Conservation (phyloP, 2,797 vertebrate genomes). For the Urocyon cinereoargenteus region DNA sequence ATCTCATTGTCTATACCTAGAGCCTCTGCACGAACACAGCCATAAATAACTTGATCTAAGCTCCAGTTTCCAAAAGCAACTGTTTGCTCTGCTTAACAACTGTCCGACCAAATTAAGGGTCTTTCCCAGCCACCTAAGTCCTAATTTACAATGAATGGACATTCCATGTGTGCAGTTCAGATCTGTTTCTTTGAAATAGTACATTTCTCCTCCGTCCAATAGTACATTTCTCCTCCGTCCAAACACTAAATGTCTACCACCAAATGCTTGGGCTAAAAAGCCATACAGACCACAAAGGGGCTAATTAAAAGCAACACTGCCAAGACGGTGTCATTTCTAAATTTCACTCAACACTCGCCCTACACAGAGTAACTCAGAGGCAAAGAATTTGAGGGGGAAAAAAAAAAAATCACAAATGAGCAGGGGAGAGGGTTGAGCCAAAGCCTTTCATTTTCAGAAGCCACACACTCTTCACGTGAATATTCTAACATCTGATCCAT, state of each 20-base stretch:
- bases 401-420: not conserved
- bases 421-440: not conserved
- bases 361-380: not conserved
- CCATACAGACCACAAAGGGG: not conserved
- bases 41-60: slow-evolving; percentile 5
- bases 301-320: not conserved
- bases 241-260: not conserved
- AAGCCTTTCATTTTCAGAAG: not conserved
- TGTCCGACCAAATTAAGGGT: not conserved
- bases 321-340: not conserved
- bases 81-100: not conserved
- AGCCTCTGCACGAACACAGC: slow-evolving; percentile 13
- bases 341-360: not conserved
- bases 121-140: not conserved
- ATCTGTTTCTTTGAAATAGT: not conserved
- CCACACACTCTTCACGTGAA: not conserved
- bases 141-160: not conserved
- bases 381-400: too few relatives aligned
- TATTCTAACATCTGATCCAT: not conserved
- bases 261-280: not conserved
- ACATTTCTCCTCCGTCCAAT: too few relatives aligned
- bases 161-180: not conserved
- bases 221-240: not conserved
- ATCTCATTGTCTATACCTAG: slow-evolving; percentile 59
- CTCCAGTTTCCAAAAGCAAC: slow-evolving; percentile 23